Evolutionary conservation across 2,797 vertebrate species (phyloP).

Genomic region (Sylvilagus floridanus): DNA sequence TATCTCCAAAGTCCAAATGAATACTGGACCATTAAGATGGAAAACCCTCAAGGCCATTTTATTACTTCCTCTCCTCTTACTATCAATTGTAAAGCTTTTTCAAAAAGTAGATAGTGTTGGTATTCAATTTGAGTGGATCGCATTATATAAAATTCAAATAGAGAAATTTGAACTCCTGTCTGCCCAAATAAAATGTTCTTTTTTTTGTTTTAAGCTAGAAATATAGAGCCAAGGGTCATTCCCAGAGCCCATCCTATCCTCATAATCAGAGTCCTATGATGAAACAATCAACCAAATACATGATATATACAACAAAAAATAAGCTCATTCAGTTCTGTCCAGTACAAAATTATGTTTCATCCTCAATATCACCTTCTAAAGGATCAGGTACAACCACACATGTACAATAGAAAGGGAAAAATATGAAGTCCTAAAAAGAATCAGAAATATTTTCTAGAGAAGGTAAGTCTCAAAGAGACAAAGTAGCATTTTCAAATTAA

Average conservation of each 20-base stretch:
- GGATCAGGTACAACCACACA: not conserved
- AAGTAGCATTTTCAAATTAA: not conserved
- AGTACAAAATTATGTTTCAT: not conserved
- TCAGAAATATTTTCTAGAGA: not conserved
- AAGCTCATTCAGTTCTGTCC: not conserved
- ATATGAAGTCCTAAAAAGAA: not conserved
- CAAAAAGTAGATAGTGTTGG: not conserved
- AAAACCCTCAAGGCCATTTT: not conserved
- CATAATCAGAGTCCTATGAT: not conserved
- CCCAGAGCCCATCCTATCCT: not conserved
- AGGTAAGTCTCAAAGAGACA: not conserved
- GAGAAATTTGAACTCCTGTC: not conserved
- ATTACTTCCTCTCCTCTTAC: not conserved
- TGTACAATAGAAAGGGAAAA: not conserved
- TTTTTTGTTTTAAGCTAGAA: not conserved
- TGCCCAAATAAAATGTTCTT: not conserved
- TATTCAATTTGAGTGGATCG: not conserved
- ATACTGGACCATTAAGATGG: not conserved
- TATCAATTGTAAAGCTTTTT: not conserved
- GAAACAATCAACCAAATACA: not conserved
- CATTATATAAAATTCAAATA: not conserved
- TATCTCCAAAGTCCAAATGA: not conserved
- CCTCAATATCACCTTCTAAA: not conserved
- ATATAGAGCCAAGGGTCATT: not conserved
- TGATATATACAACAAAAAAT: constrained; percentile 3